Evolutionary conservation across 1,140 invertebrate genomes (phyloP).

Genomic region (Brachionus angularis): DNA sequence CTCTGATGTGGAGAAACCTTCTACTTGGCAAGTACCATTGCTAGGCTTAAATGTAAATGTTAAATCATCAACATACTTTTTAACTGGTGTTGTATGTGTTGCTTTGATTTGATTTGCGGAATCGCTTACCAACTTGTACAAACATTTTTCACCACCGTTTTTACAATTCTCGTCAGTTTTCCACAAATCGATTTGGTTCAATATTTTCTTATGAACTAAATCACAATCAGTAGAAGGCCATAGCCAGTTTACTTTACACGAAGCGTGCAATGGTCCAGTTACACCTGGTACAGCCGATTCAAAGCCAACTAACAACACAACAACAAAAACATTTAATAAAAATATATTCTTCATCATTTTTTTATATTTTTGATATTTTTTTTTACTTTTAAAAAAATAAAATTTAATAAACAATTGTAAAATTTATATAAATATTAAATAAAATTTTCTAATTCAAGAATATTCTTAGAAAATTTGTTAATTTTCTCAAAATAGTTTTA

Average conservation of each 20-base stretch:
- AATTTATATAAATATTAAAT: too few species aligned
- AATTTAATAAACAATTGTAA: too few species aligned
- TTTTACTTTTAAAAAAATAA: too few species aligned
- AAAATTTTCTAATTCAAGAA: too few species aligned
- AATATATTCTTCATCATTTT: neutral
- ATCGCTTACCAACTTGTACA: conserved; percentile 50
- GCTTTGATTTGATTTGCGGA: conserved; percentile 49
- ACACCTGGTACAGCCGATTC: neutral
- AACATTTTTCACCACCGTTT: conserved; percentile 55
- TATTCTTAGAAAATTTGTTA: too few species aligned
- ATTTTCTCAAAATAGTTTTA: too few species aligned
- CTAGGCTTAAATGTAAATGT: conserved; percentile 52
- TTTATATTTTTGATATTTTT: too few species aligned
- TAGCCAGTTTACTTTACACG: conserved; percentile 43
- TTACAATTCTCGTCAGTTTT: conserved; percentile 49
- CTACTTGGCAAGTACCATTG: conserved; percentile 51
- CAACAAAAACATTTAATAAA: neutral
- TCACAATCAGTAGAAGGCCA: conserved; percentile 41
- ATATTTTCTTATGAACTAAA: conserved; percentile 45
- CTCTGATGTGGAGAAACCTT: conserved; percentile 57
- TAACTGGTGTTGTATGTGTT: conserved; percentile 56
- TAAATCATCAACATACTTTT: conserved; percentile 57
- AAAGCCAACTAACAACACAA: too few species aligned
- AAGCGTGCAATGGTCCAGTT: conserved; percentile 44
- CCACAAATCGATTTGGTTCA: conserved; percentile 51